Percentiles rank a stretch among this genome's conserved stretches.
Evolutionary conservation across 2,888 invertebrate genomes (phyloP).

Genomic region (Leuctra nigra): DNA sequence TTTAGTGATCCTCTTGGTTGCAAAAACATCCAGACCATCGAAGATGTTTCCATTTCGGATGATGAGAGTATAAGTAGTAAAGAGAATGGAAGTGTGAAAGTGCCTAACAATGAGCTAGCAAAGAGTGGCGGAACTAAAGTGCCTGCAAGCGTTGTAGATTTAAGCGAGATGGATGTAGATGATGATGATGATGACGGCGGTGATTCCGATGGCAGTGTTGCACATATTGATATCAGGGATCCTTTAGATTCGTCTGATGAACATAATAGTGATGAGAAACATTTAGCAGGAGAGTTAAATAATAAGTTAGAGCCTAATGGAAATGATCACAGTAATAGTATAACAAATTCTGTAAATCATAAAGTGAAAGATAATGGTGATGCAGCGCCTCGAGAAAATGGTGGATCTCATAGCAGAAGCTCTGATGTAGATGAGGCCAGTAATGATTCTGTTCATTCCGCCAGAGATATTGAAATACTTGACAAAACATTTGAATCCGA

Average conservation of each 20-base stretch:
- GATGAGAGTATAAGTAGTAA: constrained; percentile 22
- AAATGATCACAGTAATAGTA: not conserved
- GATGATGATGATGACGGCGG: constrained; percentile 26
- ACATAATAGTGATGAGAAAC: too few species aligned
- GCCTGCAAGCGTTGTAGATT: constrained; percentile 25
- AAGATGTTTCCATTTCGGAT: constrained; percentile 9
- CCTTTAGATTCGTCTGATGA: not conserved
- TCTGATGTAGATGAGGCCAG: constrained; percentile 18
- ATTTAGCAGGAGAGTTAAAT: not conserved
- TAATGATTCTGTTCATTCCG: constrained; percentile 34
- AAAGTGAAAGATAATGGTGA: not conserved
- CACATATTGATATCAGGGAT: not conserved
- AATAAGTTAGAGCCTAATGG: not conserved
- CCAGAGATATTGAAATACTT: constrained; percentile 39
- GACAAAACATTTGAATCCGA: constrained; percentile 19
- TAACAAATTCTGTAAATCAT: not conserved
- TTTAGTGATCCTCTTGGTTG: not conserved
- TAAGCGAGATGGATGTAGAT: constrained; percentile 16
- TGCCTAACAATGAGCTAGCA: constrained; percentile 25
- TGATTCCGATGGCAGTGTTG: constrained; percentile 28
- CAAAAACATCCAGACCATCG: not conserved
- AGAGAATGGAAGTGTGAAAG: constrained; percentile 24
- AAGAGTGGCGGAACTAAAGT: constrained; percentile 27
- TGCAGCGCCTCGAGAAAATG: not conserved
- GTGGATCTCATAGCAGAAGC: not conserved